Evolutionary conservation across 2,797 vertebrate genomes (phyloP), one percentile per base, ranked within the genome.

Genomic region (Hypotaenidia okinawae): DNA sequence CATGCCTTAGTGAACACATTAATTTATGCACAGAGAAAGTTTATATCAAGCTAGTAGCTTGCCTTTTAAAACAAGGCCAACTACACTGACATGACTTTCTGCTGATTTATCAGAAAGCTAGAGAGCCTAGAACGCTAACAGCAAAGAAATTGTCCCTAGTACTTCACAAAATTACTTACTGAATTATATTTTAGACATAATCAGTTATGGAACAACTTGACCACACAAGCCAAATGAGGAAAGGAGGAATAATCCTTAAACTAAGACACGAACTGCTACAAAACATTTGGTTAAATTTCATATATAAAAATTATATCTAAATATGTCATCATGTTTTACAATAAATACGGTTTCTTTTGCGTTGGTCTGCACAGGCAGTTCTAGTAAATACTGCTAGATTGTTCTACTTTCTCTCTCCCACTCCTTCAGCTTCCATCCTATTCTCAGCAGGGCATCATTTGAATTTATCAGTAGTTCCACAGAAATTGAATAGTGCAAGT

Each of bases 401-500:
- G 67, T 84, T 88, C 83, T 62, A 0, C 52, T 78, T 74, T 70
- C 66, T 73, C 85, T 57, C 84, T 89, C 86, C 74, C 67, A 74
- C 67, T 84, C 77, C 55, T 73, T 67, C 83, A 79, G 77, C 39
- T 80, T 76, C 66, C 84, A 85, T 22, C 84, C 77, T 74, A 13
- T 51, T 92, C 74, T 77, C 80, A 93, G 63, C 57, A 77, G 77
- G 61, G 80, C 37, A 64, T 23, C 11, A 1, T 55, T 33, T 69
- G 52, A 59, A 84, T 89, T 85, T 90, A 79, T 57, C 49, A 70
- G 61, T 81, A 82, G 74, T n/a, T 94, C 59, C 77, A 78, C 63
- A 90, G 67, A 89, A 90, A 93, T 0, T 59, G 79, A 90, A 45
- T 13, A 74, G 73, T 12, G 9, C 17, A 86, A 55, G 83, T 68